Conservation (phyloP, 2,888 invertebrate genomes). For the Polydrusus pterygomalis region DNA sequence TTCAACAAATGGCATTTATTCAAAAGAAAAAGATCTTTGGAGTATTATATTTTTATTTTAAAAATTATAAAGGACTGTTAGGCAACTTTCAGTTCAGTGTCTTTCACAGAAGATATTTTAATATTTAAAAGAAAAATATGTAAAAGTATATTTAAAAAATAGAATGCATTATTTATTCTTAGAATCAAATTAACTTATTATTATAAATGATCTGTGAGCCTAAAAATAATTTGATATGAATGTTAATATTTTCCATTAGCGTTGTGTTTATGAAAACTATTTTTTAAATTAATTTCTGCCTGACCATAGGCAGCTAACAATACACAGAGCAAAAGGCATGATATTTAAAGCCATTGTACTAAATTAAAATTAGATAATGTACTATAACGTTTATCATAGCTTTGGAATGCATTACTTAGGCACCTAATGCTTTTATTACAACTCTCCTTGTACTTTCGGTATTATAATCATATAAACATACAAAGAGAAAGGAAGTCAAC, state of each 20-base stretch:
- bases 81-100: background rate
- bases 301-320: conserved; percentile 12
- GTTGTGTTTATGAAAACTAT: background rate
- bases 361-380: background rate
- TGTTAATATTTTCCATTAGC: background rate
- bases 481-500: too few relatives aligned
- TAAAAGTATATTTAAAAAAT: too few relatives aligned
- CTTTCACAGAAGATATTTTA: background rate
- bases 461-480: too few relatives aligned
- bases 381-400: too few relatives aligned
- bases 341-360: background rate
- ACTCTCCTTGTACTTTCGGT: too few relatives aligned
- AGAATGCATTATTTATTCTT: too few relatives aligned
- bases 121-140: background rate
- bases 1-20: background rate
- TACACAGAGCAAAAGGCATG: background rate
- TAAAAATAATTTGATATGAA: background rate
- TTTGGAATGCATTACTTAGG: too few relatives aligned
- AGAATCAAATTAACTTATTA: too few relatives aligned
- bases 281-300: background rate
- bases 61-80: background rate
- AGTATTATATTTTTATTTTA: background rate
- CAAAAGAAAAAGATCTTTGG: background rate
- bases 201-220: background rate
- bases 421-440: too few relatives aligned